These are phyloP conservation scores for Brachionus sp. DNA, from an alignment of 1,140 invertebrate genomes.

Conservation along the genomic window DNA sequence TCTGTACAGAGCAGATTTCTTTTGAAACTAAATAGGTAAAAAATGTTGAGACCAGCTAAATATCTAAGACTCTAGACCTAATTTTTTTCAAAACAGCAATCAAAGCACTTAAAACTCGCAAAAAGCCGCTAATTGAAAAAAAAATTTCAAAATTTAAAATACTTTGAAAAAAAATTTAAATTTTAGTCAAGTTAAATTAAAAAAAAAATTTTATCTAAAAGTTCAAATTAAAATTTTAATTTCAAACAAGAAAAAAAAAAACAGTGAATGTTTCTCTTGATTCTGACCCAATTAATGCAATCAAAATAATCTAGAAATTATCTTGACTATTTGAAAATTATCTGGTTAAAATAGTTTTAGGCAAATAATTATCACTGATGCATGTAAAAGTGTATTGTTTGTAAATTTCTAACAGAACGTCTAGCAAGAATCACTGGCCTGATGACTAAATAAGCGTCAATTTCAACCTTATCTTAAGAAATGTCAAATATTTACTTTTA, in stretches of 20 bases:
- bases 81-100: not conserved
- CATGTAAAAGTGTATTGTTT: not conserved
- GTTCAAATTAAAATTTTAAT: not conserved
- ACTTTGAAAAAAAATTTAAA: not conserved
- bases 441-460: not conserved
- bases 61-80: not conserved
- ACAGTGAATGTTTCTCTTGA: not conserved
- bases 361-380: not conserved
- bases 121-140: not conserved
- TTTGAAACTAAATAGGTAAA: no score
- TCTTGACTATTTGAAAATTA: not conserved
- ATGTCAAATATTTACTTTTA: conserved; percentile 1
- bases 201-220: not conserved
- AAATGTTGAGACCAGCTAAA: no score
- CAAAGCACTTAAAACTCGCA: not conserved
- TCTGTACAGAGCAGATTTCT: no score
- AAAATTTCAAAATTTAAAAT: not conserved
- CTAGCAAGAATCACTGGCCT: not conserved
- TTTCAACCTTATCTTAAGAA: not conserved
- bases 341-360: not conserved
- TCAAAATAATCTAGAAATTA: not conserved
- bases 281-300: not conserved
- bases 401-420: not conserved
- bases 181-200: not conserved
- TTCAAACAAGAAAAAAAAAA: not conserved